Percentiles rank a stretch among this genome's conserved stretches.
These are phyloP conservation scores for Drosophila punjabiensis DNA, from an alignment of 1,140 invertebrate species.

Conservation along the genomic window DNA sequence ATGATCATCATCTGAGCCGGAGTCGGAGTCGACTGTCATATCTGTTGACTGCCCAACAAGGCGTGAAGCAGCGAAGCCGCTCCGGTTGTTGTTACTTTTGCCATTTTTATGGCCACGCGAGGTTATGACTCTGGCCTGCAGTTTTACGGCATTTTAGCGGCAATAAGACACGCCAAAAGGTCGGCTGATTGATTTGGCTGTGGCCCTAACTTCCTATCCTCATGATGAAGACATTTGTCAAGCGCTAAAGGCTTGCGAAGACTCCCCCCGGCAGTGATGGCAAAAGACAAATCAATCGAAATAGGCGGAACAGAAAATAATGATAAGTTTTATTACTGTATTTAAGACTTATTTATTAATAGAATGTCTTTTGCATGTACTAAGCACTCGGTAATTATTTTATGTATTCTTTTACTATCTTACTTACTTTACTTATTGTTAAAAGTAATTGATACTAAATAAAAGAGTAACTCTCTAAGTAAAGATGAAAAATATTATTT, in stretches of 20 bases:
- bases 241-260: slow-evolving; percentile 12
- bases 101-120: slow-evolving; percentile 20
- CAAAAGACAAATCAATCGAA: slow-evolving; percentile 3
- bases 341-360: neutral
- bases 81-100: slow-evolving; percentile 45
- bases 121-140: slow-evolving; percentile 41
- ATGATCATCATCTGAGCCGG: slow-evolving; percentile 27
- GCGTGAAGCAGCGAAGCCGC: slow-evolving; percentile 72
- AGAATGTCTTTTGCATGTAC: neutral
- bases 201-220: slow-evolving; percentile 23
- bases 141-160: slow-evolving; percentile 31
- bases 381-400: too few species aligned
- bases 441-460: neutral
- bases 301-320: slow-evolving; percentile 1
- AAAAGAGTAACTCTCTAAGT: neutral
- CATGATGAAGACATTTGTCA: slow-evolving; percentile 40
- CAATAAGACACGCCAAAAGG: slow-evolving; percentile 25
- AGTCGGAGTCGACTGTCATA: slow-evolving; percentile 26
- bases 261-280: slow-evolving; percentile 14
- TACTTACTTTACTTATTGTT: too few species aligned
- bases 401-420: neutral
- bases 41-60: slow-evolving; percentile 70
- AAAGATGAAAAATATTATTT: neutral
- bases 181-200: slow-evolving; percentile 36
- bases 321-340: neutral